These are phyloP conservation scores for Psilanteris sp. DNA, from an alignment of 1,140 invertebrate species.

Conservation along the genomic window DNA sequence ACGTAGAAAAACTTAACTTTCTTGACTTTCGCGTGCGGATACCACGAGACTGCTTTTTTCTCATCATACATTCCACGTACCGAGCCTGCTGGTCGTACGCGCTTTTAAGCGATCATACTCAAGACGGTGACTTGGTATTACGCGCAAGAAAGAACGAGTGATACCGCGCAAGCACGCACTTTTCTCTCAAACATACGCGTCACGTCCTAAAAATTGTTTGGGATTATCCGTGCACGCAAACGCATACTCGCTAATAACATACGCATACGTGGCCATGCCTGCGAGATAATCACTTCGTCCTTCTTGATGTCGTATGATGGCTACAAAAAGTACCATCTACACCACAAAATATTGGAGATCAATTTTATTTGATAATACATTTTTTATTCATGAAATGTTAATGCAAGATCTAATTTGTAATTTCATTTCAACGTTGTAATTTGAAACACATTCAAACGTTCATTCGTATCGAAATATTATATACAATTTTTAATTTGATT, in stretches of 20 bases:
- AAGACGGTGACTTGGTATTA: constrained; percentile 38
- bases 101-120: constrained; percentile 5
- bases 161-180: constrained; percentile 51
- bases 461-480: too few relatives aligned
- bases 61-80: constrained; percentile 30
- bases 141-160: constrained; percentile 21
- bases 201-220: constrained; percentile 57
- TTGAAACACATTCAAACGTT: too few relatives aligned
- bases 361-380: constrained; percentile 5
- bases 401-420: too few relatives aligned
- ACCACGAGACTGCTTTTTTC: constrained; percentile 26
- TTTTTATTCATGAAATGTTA: background rate
- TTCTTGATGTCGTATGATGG: constrained; percentile 41
- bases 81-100: constrained; percentile 42
- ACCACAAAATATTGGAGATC: constrained; percentile 16
- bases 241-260: constrained; percentile 47
- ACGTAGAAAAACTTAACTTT: constrained; percentile 28
- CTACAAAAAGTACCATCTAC: constrained; percentile 14
- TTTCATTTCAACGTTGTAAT: too few relatives aligned
- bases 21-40: constrained; percentile 27
- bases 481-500: too few relatives aligned
- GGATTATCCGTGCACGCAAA: constrained; percentile 49
- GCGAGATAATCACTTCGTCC: constrained; percentile 59
- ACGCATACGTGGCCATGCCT: constrained; percentile 40
- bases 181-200: constrained; percentile 57